Evolutionary conservation across 2,888 invertebrate genomes (phyloP), one percentile per base, ranked within the genome.

Genomic region (Xestia c-nigrum): DNA sequence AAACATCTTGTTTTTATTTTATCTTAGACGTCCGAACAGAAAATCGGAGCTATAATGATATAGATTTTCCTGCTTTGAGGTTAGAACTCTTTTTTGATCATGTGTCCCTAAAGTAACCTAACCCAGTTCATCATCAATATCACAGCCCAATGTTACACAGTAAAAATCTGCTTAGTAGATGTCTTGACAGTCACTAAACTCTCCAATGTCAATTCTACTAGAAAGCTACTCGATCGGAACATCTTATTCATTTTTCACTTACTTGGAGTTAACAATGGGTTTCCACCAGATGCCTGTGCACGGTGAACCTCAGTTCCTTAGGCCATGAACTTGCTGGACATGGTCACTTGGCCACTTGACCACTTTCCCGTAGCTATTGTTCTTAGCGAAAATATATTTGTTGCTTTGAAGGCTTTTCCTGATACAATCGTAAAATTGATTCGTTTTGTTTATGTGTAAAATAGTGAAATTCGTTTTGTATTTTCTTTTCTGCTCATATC

Each of bases 361-460:
- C 52, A 65, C 87, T 90, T 89, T 90, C 86, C 85, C 83, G 76
- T 83, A 72, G 46, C 80, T 72, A 87, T 89, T 90, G 88, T 90
- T 83, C 80, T 72, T 65, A 57, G 46, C 72, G 63, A 83, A 76
- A 72, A 76, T 76, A 31, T 16, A 59, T 63, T 66, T 21, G 19
- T 38, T 63, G 14, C 47, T 38, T 70, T 31, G 55, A 43, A 65
- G 31, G 12, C 43, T 72, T 69, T 57, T 66, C 31, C 21, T 40
- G 21, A 61, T 40, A 19, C 24, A 38, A 4, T 24, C 4, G 14
- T 19, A 19, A 80, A 68, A 81, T 14, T 46, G 5, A 40, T 61
- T 52, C 40, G 12, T 64, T 50, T 66, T 63, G 5, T 52, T 19
- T 55, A 55, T 7, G n/a, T 43, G 3, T n/a, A 38, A 59, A 31